Percentiles rank a stretch among this genome's conserved stretches.
These are phyloP conservation scores for Ophraella communa DNA, from an alignment of 2,888 invertebrate species.

Conservation along the genomic window DNA sequence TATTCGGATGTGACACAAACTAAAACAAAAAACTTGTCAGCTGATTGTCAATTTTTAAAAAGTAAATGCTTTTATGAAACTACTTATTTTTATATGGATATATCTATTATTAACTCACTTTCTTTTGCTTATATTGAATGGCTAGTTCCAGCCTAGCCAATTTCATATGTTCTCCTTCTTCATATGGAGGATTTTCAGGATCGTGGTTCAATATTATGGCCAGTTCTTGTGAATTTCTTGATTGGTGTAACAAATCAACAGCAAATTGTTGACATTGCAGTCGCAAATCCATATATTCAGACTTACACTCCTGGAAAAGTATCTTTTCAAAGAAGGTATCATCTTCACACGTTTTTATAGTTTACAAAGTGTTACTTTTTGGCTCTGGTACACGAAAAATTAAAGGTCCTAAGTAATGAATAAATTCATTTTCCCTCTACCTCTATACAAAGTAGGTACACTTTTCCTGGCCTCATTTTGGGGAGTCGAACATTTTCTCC, in stretches of 20 bases:
- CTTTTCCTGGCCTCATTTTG: no score
- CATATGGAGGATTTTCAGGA: constrained; percentile 72
- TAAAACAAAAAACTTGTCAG: constrained; percentile 28
- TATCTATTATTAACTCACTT: constrained; percentile 68
- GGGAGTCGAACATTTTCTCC: no score
- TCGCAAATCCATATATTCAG: constrained; percentile 87
- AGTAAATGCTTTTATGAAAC: no score
- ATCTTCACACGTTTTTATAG: no score
- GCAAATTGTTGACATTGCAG: constrained; percentile 89
- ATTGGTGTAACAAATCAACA: constrained; percentile 88
- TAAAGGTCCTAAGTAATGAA: no score
- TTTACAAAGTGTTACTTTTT: no score
- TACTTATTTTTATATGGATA: neutral
- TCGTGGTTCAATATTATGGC: constrained; percentile 94
- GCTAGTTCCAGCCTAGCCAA: constrained; percentile 87
- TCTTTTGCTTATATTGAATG: constrained; percentile 93
- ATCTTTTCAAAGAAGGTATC: neutral
- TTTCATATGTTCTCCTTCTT: constrained; percentile 83
- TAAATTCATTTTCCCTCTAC: no score
- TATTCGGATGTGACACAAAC: constrained; percentile 82
- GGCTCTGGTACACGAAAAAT: no score
- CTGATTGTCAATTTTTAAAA: neutral
- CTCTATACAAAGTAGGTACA: no score
- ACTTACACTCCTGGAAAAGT: constrained; percentile 76
- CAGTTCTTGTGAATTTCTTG: constrained; percentile 89